phyloP scores from a whole-genome alignment of 2,113 vertebrate species.

The Platichthys stellatus region DNA sequence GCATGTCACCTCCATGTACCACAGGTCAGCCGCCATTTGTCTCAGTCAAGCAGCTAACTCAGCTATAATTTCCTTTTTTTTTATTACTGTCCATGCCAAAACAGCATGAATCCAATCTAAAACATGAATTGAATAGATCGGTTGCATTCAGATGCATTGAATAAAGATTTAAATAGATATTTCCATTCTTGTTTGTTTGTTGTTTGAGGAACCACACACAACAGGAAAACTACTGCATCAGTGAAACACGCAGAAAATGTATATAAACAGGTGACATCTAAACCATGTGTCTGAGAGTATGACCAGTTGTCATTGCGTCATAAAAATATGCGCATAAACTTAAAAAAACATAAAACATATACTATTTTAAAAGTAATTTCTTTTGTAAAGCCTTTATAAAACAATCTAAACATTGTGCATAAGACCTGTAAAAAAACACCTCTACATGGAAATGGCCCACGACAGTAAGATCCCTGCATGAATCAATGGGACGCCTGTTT shows the following conservation, averaged over 20 bases:
- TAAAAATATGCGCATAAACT: background rate
- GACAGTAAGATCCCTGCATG: constrained; percentile 28
- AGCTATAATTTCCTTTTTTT: constrained; percentile 40
- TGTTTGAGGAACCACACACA: background rate
- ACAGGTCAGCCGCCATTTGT: constrained; percentile 77
- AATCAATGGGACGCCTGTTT: constrained; percentile 29
- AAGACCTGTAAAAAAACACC: background rate
- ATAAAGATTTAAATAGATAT: background rate
- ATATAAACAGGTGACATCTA: background rate
- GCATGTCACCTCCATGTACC: constrained; percentile 67
- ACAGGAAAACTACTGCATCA: too few relatives aligned
- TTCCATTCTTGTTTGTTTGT: background rate
- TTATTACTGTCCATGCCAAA: constrained; percentile 48
- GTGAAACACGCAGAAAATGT: background rate
- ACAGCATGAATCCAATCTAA: background rate
- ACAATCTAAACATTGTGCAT: background rate
- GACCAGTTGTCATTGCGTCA: too few relatives aligned
- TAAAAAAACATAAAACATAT: too few relatives aligned
- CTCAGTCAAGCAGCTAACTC: constrained; percentile 71
- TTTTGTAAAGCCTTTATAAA: background rate
- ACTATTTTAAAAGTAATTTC: too few relatives aligned
- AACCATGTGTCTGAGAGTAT: background rate
- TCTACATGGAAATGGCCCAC: constrained; percentile 20
- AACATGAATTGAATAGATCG: background rate
- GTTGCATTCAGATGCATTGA: background rate